phyloP scores from a whole-genome alignment of 2,113 vertebrate species.

The human (Homo sapiens) region DNA sequence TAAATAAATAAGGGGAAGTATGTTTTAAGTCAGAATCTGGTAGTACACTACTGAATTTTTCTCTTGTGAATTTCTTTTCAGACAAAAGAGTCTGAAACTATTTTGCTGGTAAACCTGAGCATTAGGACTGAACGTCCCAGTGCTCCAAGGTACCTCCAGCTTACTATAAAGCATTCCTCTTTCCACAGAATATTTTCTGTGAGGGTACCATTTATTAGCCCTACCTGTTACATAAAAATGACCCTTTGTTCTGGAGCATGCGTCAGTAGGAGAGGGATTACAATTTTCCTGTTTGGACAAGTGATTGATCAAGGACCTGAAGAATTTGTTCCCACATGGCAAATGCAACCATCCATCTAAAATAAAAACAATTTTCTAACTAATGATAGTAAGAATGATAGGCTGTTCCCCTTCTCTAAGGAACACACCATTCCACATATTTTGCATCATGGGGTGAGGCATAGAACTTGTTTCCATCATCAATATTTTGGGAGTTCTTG shows the following conservation, averaged over 20 bases:
- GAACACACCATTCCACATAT: not conserved
- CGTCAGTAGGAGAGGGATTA: constrained; percentile 1
- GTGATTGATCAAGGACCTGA: not conserved
- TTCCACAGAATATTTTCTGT: constrained; percentile 40
- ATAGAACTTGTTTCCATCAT: constrained; percentile 11
- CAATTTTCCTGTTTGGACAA: constrained; percentile 44
- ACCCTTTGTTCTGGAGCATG: constrained; percentile 47
- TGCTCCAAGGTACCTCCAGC: not conserved
- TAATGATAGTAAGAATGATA: not conserved
- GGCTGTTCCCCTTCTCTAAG: constrained; percentile 49
- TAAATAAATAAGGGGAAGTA: not conserved
- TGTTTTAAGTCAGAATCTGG: not conserved
- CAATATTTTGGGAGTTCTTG: not conserved
- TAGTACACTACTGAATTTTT: not conserved
- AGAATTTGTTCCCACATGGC: constrained; percentile 2
- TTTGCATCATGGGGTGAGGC: not conserved
- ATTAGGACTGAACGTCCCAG: not conserved
- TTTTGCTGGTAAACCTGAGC: constrained; percentile 47
- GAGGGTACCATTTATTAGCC: not conserved
- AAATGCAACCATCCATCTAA: not conserved
- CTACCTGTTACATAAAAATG: constrained; percentile 47
- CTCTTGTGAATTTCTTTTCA: not conserved
- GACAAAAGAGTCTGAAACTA: not conserved
- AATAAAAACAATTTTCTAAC: constrained; percentile 60
- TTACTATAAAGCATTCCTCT: constrained; percentile 10